Evolutionary conservation across 2,797 vertebrate species (phyloP), one percentile per base, ranked within the genome.

Genomic region (Falco naumanni): DNA sequence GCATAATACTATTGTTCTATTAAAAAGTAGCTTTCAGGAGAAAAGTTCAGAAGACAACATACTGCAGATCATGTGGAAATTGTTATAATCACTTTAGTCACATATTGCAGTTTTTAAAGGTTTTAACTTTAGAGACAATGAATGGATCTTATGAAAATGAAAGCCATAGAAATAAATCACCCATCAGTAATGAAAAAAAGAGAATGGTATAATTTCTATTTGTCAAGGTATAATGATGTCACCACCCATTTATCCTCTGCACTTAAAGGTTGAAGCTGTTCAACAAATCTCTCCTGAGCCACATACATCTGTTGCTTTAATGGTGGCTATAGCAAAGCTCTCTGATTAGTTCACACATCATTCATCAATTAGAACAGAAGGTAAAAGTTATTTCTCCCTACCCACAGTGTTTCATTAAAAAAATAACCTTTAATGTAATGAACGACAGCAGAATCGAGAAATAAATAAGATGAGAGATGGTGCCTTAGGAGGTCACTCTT

Each of bases 161-260:
- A 97, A 97, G 93, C 94, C 87, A 84, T 54, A 68, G 88, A 97
- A 97, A 97, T 98, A 98, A 97, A 97, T 98, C 97, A 98, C 91
- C 78, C 77, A 82, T 95, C 87, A 71, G 92, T 97, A 98, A 98
- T 96, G 97, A 98, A 98, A 96, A 97, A 82, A 94, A 86, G 83
- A 90, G 91, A 94, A 96, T 94, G 63, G 96, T 97, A 97, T 94
- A 97, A 97, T 97, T 98, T 97, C 95, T 97, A 69, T 98, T 98
- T 98, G 97, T 98, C 98, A 98, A 97, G 94, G 81, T 97, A 95
- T 97, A 97, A 98, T 98, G 98, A 98, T 98, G 97, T 98, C 98
- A 98, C 95, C 89, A 94, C 94, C 87, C 97, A 98, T 98, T 98
- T 98, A 98, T 98, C 96, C 98, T 97, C 91, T 96, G 97, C 95